Conservation (phyloP, 2,888 invertebrate species). For the Scotopteryx bipunctaria region DNA sequence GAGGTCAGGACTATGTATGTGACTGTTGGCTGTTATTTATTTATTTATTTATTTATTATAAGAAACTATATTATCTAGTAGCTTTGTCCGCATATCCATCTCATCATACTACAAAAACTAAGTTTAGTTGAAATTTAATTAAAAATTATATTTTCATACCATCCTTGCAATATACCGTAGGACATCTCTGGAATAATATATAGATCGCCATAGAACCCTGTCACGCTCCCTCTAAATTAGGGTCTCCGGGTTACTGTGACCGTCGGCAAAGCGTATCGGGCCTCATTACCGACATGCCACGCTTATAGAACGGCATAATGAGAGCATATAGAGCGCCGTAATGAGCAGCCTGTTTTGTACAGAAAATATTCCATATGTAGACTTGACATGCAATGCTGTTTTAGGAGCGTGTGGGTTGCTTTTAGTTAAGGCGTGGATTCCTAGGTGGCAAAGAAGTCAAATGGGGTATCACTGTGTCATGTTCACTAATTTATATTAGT, state of each 20-base stretch:
- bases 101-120: too few relatives aligned
- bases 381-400: constrained; percentile 10
- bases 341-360: constrained; percentile 13
- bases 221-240: constrained; percentile 23
- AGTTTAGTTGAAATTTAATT: constrained; percentile 7
- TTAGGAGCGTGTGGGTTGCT: background rate
- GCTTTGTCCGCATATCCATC: too few relatives aligned
- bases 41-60: too few relatives aligned
- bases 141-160: constrained; percentile 20
- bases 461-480: too few relatives aligned
- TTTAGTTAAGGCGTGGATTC: too few relatives aligned
- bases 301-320: constrained; percentile 30
- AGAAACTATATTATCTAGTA: too few relatives aligned
- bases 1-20: too few relatives aligned
- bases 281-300: constrained; percentile 31
- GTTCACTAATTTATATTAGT: too few relatives aligned
- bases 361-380: constrained; percentile 19
- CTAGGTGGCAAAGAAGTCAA: too few relatives aligned
- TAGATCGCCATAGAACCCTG: constrained; percentile 24
- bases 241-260: constrained; percentile 30
- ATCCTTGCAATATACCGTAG: constrained; percentile 19
- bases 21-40: too few relatives aligned
- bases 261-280: constrained; percentile 29
- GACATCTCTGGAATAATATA: constrained; percentile 30
- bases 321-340: constrained; percentile 23